phyloP scores from a whole-genome alignment of 2,797 vertebrate species.

The Cynodonichthys magdalenae region DNA sequence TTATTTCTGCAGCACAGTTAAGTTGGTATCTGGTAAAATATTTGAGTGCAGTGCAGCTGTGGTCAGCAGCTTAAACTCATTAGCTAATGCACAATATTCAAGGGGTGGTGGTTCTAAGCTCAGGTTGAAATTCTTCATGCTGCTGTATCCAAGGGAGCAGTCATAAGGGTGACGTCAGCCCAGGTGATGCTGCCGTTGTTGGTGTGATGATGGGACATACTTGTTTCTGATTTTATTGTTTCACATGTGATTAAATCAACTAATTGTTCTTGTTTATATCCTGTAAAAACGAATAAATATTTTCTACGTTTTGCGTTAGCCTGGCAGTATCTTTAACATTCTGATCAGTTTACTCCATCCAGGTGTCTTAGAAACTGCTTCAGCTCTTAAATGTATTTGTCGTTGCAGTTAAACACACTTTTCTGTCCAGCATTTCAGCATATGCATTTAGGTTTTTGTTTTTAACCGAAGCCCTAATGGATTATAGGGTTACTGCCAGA shows the following conservation, averaged over 20 bases:
- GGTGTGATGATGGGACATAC: constrained; percentile 16
- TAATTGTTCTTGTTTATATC: neutral
- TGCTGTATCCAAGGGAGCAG: constrained; percentile 27
- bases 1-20: constrained; percentile 15
- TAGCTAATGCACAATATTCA: constrained; percentile 54
- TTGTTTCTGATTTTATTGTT: constrained; percentile 45
- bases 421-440: neutral
- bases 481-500: no score
- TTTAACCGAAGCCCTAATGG: neutral
- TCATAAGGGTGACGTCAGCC: constrained; percentile 6
- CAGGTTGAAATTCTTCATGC: constrained; percentile 51
- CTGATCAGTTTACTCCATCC: neutral
- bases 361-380: neutral
- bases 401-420: neutral
- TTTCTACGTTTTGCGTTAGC: constrained; percentile 53
- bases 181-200: constrained; percentile 15
- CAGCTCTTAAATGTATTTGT: neutral
- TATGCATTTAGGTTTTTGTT: neutral
- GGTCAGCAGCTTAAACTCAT: constrained; percentile 59
- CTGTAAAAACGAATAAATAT: constrained; percentile 65
- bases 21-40: constrained; percentile 37
- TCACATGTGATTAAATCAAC: constrained; percentile 25
- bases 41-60: constrained; percentile 37
- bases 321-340: constrained; percentile 4
- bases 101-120: constrained; percentile 43